phyloP scores from a whole-genome alignment of 2,797 vertebrate genomes.

The Momotus momota region DNA sequence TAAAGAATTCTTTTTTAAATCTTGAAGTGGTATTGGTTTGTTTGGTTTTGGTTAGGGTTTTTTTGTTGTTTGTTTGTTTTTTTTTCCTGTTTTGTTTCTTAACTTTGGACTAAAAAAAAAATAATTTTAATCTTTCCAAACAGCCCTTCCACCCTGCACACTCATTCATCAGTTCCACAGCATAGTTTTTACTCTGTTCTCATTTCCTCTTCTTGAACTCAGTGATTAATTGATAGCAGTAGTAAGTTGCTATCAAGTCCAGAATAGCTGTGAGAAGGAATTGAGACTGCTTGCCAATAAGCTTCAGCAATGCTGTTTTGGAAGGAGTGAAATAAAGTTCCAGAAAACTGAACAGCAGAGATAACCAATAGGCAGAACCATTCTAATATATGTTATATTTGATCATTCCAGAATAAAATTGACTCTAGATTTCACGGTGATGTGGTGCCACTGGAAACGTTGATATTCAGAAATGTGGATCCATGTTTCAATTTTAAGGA shows the following conservation, averaged over 20 bases:
- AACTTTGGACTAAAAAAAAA: not conserved
- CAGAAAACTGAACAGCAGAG: not conserved
- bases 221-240: constrained; percentile 11
- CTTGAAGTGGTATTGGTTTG: not conserved
- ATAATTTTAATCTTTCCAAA: not conserved
- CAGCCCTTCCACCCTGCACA: not conserved
- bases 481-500: not conserved
- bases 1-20: not conserved
- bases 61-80: too few relatives aligned
- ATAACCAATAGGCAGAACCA: not conserved
- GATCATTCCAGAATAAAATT: not conserved
- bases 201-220: constrained; percentile 26
- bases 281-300: not conserved
- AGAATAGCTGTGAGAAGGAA: not conserved
- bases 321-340: not conserved
- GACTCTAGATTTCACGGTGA: not conserved
- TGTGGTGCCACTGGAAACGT: not conserved
- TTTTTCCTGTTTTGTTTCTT: not conserved
- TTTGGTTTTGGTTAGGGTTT: not conserved
- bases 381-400: not conserved
- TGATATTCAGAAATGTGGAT: not conserved
- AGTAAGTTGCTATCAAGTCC: not conserved
- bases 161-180: not conserved
- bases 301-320: not conserved
- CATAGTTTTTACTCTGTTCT: not conserved